Evolutionary conservation across 2,113 vertebrate genomes (phyloP).

Genomic region (Onychostoma macrolepis): DNA sequence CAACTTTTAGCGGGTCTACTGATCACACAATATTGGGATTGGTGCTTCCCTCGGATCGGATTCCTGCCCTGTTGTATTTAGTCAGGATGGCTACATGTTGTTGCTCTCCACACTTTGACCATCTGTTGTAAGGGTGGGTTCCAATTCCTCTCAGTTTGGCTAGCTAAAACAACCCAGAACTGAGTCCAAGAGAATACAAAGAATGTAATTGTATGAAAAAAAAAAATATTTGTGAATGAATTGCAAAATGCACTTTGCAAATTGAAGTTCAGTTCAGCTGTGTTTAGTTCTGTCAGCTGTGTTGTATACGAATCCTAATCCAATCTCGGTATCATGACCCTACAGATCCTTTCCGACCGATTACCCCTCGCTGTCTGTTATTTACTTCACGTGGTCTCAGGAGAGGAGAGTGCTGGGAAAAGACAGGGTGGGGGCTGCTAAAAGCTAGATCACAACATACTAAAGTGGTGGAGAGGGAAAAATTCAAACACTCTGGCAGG

Average conservation of each 20-base stretch:
- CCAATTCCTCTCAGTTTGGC: constrained; percentile 3
- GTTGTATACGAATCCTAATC: neutral
- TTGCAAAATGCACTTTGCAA: no score
- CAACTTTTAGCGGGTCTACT: constrained; percentile 59
- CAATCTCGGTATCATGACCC: constrained; percentile 49
- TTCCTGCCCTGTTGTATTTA: constrained; percentile 63
- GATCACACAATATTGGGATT: constrained; percentile 57
- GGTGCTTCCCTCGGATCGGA: constrained; percentile 59
- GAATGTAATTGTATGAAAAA: neutral
- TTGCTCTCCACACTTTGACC: constrained; percentile 20
- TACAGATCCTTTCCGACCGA: constrained; percentile 55
- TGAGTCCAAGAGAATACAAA: constrained; percentile 5
- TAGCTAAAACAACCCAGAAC: constrained; percentile 3
- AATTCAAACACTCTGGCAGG: neutral
- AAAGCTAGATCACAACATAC: constrained; percentile 55
- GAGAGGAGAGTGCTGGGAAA: constrained; percentile 50
- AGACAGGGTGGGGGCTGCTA: constrained; percentile 48
- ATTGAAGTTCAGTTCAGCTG: neutral
- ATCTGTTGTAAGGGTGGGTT: constrained; percentile 15
- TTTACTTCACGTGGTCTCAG: constrained; percentile 51
- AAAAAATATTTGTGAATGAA: neutral
- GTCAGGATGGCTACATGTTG: constrained; percentile 23
- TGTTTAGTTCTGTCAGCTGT: neutral
- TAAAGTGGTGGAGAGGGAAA: constrained; percentile 46
- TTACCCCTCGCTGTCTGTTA: constrained; percentile 56